Conservation (phyloP, 2,113 vertebrate species). For the Motacilla tschutschensis region DNA sequence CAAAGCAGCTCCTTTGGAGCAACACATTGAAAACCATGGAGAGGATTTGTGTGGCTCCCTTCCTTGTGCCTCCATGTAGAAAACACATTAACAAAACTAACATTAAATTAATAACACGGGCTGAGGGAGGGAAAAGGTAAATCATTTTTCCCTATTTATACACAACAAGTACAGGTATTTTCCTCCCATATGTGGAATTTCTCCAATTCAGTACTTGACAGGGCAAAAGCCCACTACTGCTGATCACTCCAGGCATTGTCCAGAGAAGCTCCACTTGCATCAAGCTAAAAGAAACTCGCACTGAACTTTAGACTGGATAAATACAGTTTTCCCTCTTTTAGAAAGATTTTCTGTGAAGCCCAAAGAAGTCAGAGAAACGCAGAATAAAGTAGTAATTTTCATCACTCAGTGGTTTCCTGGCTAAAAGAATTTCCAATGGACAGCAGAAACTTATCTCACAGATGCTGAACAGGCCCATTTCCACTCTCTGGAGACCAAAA, state of each 20-base stretch:
- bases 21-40: rapidly evolving
- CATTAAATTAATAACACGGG: background rate
- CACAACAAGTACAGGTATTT: background rate
- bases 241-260: background rate
- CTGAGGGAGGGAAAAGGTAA: background rate
- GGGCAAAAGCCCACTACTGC: background rate
- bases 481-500: background rate
- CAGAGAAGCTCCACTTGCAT: background rate
- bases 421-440: background rate
- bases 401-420: background rate
- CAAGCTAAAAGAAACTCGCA: background rate
- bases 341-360: background rate
- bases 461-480: background rate
- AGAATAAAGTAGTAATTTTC: background rate
- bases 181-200: background rate
- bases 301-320: background rate
- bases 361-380: background rate
- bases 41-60: background rate
- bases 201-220: background rate
- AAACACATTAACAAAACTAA: background rate
- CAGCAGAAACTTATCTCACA: background rate
- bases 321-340: background rate
- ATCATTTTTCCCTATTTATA: rapidly evolving
- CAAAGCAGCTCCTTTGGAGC: background rate
- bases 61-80: background rate